phyloP scores from a whole-genome alignment of 2,113 vertebrate genomes.

The Seriola dumerili region DNA sequence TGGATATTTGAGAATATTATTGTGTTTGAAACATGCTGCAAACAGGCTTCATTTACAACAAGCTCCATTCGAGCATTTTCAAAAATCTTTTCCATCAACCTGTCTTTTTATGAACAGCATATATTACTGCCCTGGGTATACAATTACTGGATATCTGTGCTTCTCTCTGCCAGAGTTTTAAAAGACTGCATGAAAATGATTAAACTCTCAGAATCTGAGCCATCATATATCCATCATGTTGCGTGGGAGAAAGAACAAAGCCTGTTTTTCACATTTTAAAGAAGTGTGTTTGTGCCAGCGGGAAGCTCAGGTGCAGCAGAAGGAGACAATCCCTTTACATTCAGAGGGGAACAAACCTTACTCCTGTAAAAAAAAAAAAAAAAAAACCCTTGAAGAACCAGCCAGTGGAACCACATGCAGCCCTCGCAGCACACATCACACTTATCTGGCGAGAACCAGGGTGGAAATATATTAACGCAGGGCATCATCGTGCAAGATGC shows the following conservation, averaged over 20 bases:
- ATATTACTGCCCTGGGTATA: neutral
- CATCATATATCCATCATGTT: slow-evolving; percentile 26
- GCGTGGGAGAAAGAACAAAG: slow-evolving; percentile 47
- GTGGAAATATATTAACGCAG: slow-evolving; percentile 44
- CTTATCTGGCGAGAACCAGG: slow-evolving; percentile 59
- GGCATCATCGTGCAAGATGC: slow-evolving; percentile 45
- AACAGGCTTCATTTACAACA: no score
- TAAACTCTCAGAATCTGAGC: slow-evolving; percentile 32
- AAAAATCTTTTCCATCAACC: no score
- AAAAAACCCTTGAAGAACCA: slow-evolving; percentile 66
- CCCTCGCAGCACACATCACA: slow-evolving; percentile 38
- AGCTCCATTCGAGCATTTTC: no score
- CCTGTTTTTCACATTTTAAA: slow-evolving; percentile 50
- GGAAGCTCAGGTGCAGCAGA: slow-evolving; percentile 77
- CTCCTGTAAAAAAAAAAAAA: slow-evolving; percentile 30
- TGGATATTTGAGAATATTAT: neutral
- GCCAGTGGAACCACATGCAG: slow-evolving; percentile 70
- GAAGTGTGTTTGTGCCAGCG: slow-evolving; percentile 49
- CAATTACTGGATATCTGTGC: neutral
- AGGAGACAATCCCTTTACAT: slow-evolving; percentile 72
- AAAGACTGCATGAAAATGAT: slow-evolving; percentile 37
- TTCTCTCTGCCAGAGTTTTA: neutral
- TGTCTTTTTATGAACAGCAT: neutral
- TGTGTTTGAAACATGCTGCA: neutral
- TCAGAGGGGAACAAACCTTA: slow-evolving; percentile 78